phyloP scores from a whole-genome alignment of 2,113 vertebrate species.

The Rhinopomastus cyanomelas region DNA sequence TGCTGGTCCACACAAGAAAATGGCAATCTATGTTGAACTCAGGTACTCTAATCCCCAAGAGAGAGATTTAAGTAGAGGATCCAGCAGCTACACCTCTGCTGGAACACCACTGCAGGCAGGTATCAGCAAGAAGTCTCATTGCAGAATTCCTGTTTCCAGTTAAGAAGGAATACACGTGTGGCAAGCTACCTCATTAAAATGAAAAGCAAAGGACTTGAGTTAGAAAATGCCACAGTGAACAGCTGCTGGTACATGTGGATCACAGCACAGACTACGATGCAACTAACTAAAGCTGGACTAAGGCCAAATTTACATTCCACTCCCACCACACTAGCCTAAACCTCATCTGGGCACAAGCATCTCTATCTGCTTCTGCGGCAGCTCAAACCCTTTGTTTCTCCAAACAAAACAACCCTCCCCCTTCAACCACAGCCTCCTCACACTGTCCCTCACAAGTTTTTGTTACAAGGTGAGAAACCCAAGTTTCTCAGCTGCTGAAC shows the following conservation, averaged over 20 bases:
- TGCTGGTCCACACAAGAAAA: background rate
- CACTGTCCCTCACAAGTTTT: background rate
- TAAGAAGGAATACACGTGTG: background rate
- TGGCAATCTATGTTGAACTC: background rate
- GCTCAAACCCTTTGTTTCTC: background rate
- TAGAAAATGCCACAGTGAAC: background rate
- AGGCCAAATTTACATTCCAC: conserved; percentile 37
- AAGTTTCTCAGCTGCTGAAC: background rate
- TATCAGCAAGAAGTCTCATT: background rate
- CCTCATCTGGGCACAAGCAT: background rate
- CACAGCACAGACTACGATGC: background rate
- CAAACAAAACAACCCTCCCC: background rate
- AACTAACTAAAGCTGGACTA: background rate
- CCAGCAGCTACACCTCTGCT: background rate
- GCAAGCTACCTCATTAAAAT: background rate
- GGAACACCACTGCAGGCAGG: background rate
- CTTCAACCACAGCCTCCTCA: background rate
- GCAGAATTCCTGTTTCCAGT: background rate
- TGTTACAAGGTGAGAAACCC: background rate
- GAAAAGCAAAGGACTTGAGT: background rate
- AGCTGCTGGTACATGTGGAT: background rate
- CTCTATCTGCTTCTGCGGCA: background rate
- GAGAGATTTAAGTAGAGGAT: background rate
- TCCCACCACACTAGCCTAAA: background rate
- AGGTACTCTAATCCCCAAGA: background rate